Evolutionary conservation across 2,113 vertebrate genomes (phyloP).

Genomic region (Oreotragus oreotragus): DNA sequence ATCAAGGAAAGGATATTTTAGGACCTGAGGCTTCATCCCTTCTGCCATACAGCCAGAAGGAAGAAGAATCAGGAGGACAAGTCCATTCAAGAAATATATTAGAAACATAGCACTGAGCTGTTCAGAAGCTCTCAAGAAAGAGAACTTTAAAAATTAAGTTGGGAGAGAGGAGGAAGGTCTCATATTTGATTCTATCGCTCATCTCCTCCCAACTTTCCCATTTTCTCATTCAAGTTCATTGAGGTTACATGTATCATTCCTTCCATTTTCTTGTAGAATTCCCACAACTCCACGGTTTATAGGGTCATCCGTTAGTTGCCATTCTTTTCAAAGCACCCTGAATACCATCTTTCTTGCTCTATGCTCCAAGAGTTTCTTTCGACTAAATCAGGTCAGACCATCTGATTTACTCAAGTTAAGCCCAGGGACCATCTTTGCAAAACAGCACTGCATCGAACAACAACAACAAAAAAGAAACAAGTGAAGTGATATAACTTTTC

Average conservation of each 20-base stretch:
- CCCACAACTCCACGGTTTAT: neutral
- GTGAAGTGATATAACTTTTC: neutral
- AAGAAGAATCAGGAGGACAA: neutral
- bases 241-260: no score
- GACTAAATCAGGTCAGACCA: neutral
- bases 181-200: no score
- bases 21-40: neutral
- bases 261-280: neutral
- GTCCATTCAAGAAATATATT: neutral
- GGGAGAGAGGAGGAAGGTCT: neutral
- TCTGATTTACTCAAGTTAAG: neutral
- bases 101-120: neutral
- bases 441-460: neutral
- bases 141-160: neutral
- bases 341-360: neutral
- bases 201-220: neutral
- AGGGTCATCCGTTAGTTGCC: neutral
- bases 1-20: neutral
- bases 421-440: neutral
- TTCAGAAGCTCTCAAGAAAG: neutral
- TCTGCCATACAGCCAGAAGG: neutral
- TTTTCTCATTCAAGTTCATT: neutral
- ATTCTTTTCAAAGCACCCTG: neutral
- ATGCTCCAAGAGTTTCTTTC: neutral
- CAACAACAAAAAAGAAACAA: neutral